Evolutionary conservation across 2,888 invertebrate genomes (phyloP).

Genomic region (Miltochrista miniata): DNA sequence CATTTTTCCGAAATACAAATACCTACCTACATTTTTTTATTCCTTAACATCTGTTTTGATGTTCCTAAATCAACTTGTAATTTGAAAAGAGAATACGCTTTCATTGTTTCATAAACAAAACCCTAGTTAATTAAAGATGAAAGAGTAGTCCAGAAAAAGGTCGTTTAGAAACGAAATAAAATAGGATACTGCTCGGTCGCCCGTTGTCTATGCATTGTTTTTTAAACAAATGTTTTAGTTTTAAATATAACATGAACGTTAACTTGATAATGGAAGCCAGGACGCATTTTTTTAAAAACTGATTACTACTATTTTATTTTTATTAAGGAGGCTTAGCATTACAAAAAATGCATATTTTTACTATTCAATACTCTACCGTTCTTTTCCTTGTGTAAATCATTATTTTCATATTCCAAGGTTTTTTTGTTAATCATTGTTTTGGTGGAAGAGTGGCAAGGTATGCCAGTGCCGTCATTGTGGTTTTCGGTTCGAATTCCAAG

Average conservation of each 20-base stretch:
- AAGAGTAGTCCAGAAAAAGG: slow-evolving; percentile 34
- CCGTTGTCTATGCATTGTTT: slow-evolving; percentile 70
- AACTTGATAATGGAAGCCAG: slow-evolving; percentile 12
- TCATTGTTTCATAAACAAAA: slow-evolving; percentile 29
- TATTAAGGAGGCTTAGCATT: no score
- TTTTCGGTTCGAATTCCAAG: no score
- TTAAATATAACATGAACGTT: slow-evolving; percentile 31
- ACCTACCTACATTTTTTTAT: slow-evolving; percentile 1
- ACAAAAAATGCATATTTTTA: neutral
- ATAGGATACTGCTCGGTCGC: slow-evolving; percentile 40
- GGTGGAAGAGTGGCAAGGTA: no score
- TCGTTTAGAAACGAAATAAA: slow-evolving; percentile 24
- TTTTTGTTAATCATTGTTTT: no score
- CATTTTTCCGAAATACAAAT: slow-evolving; percentile 2
- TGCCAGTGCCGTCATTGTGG: no score
- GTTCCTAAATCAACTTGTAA: slow-evolving; percentile 10
- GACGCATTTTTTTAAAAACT: neutral
- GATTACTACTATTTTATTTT: no score
- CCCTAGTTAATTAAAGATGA: slow-evolving; percentile 40
- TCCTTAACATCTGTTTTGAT: slow-evolving; percentile 9
- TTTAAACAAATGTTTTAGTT: slow-evolving; percentile 57
- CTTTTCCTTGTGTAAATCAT: no score
- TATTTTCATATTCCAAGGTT: no score
- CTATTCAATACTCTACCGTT: neutral
- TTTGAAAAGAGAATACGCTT: slow-evolving; percentile 18